These are phyloP conservation scores for Sympetrum striolatum DNA, from an alignment of 2,888 invertebrate species.

Conservation along the genomic window DNA sequence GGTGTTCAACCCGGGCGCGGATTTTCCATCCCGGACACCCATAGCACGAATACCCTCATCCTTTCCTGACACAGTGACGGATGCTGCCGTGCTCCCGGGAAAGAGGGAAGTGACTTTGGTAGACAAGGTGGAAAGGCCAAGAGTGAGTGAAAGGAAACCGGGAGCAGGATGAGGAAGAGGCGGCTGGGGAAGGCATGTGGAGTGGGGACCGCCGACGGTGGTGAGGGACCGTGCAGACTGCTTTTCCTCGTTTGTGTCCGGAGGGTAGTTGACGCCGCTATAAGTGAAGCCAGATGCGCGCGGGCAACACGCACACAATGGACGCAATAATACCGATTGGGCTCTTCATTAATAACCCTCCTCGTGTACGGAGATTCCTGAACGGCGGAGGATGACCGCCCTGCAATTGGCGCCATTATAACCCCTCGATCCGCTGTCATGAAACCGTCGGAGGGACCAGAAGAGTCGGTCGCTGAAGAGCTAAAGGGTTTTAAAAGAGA, in stretches of 20 bases:
- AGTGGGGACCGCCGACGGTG: neutral
- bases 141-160: neutral
- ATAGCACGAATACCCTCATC: neutral
- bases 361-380: neutral
- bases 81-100: neutral
- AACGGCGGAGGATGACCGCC: neutral
- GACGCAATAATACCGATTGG: slow-evolving; percentile 3
- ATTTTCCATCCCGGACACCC: neutral
- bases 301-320: neutral
- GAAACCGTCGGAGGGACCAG: neutral
- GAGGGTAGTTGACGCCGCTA: neutral
- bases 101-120: neutral
- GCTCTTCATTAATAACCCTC: slow-evolving; percentile 3
- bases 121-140: neutral
- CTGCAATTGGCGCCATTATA: neutral
- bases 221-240: neutral
- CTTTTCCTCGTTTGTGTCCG: neutral
- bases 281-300: slow-evolving; percentile 27
- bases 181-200: neutral
- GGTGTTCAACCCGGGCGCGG: neutral
- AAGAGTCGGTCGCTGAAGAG: neutral
- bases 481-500: neutral
- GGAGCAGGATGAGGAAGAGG: neutral
- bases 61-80: neutral
- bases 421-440: neutral